Evolutionary conservation across 1,140 invertebrate species (phyloP), one percentile per base, ranked within the genome.

Genomic region (Thaumetopoea pityocampa): DNA sequence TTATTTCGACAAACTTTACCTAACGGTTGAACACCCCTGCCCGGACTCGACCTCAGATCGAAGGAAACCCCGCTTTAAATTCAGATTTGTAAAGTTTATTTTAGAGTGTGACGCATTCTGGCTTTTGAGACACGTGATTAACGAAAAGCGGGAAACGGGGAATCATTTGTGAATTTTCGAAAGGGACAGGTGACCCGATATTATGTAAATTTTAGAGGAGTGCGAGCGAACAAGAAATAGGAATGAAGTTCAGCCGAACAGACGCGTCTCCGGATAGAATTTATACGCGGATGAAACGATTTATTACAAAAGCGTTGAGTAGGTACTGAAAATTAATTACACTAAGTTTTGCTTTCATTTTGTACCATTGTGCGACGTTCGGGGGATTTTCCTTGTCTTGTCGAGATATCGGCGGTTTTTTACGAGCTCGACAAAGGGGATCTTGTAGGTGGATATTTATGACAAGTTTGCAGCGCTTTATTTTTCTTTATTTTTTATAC

Each of bases 291-390:
- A 76, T 73, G 68, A 81, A 78, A 83, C 71, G 76, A 83, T 80
- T 83, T 84, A 84, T 84, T 77, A 81, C 77, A 68, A 67, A 77
- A 78, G 67, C 80, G 71, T 72, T 64, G 64, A 78, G 72, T 60
- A 53, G 43, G 51, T 70, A 70, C 69, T 80, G 62, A 38, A 51
- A 81, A 78, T 84, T 84, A 84, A 84, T 84, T 81, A 80, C 63
- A 61, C 54, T 62, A 80, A 82, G 73, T 82, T 82, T 82, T 70
- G 72, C 67, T 74, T 80, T 74, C 76, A 70, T 72, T 76, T 67
- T 56, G 69, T 61, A 40, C 60, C 62, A 66, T 73, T 78, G 71
- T 77, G 59, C 38, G 47, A 20, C 44, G 55, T 42, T 52, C 41
- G 50, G 19, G 64, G 51, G 46, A 49, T 45, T 47, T 42, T 53